Conservation (phyloP, 1,140 invertebrate species). For the Pentalonia nigronervosa region DNA sequence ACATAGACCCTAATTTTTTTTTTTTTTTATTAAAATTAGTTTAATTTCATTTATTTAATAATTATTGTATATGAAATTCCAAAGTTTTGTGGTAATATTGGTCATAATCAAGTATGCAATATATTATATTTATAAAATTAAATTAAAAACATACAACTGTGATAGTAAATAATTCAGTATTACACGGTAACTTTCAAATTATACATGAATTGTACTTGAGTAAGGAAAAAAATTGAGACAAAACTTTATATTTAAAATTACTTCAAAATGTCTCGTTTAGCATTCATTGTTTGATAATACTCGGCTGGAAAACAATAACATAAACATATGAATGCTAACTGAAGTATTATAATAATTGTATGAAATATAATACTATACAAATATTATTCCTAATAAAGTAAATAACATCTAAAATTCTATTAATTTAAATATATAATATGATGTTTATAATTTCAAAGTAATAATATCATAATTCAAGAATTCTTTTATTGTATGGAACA, state of each 20-base stretch:
- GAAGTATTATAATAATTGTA: constrained; percentile 35
- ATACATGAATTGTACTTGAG: neutral
- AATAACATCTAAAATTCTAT: neutral
- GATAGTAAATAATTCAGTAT: constrained; percentile 7
- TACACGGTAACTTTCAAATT: neutral
- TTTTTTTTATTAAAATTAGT: neutral
- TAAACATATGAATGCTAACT: neutral
- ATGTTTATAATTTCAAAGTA: neutral
- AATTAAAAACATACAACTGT: neutral
- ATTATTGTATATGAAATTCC: neutral
- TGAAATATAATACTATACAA: neutral
- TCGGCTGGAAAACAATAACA: neutral
- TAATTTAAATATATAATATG: neutral
- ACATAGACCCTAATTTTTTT: neutral
- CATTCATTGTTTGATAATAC: neutral
- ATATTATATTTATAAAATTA: neutral
- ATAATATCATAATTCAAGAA: neutral
- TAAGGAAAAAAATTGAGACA: neutral
- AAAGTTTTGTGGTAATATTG: neutral
- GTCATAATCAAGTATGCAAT: neutral
- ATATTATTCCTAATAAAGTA: neutral
- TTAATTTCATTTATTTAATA: neutral
- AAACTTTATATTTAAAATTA: neutral
- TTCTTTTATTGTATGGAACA: neutral
- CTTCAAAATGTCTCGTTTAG: neutral